A percentile compares a stretch with the other conserved stretches of the same genome.
phyloP scores from a whole-genome alignment of 2,113 vertebrate genomes.

The Rhagologus leucostigma region DNA sequence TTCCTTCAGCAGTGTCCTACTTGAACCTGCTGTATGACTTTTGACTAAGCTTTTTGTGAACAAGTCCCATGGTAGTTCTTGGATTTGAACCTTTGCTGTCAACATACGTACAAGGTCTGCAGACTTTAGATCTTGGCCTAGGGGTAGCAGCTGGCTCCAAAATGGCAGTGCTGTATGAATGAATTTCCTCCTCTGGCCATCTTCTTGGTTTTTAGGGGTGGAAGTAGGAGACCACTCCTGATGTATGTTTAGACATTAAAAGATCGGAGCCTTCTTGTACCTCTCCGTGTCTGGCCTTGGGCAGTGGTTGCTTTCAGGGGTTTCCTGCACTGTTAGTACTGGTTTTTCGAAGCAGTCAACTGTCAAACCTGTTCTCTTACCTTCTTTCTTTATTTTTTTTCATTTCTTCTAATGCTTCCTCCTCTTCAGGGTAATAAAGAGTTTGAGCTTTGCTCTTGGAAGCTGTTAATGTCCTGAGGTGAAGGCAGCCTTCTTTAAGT shows the following conservation, averaged over 20 bases:
- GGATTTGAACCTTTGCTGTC: background rate
- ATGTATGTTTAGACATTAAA: background rate
- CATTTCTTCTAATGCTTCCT: background rate
- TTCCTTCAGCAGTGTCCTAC: background rate
- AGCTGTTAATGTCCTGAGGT: background rate
- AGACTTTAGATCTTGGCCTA: background rate
- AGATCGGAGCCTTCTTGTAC: background rate
- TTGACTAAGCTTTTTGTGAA: background rate
- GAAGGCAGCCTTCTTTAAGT: background rate
- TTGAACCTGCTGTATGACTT: background rate
- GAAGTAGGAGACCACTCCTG: background rate
- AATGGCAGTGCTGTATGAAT: background rate
- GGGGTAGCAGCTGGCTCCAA: background rate
- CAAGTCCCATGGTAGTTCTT: background rate
- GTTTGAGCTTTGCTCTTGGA: background rate
- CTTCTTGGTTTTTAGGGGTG: background rate
- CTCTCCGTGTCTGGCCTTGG: background rate
- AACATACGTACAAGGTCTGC: background rate
- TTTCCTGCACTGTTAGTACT: background rate
- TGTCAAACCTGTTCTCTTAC: background rate
- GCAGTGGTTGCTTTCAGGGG: background rate
- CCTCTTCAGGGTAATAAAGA: background rate
- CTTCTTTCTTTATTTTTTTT: background rate
- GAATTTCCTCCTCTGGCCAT: background rate
- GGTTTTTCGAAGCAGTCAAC: background rate